A percentile compares a stretch with the other conserved stretches of the same genome.
These are phyloP conservation scores for Adelosebastes latens DNA, from an alignment of 2,797 vertebrate genomes.

Conservation along the genomic window DNA sequence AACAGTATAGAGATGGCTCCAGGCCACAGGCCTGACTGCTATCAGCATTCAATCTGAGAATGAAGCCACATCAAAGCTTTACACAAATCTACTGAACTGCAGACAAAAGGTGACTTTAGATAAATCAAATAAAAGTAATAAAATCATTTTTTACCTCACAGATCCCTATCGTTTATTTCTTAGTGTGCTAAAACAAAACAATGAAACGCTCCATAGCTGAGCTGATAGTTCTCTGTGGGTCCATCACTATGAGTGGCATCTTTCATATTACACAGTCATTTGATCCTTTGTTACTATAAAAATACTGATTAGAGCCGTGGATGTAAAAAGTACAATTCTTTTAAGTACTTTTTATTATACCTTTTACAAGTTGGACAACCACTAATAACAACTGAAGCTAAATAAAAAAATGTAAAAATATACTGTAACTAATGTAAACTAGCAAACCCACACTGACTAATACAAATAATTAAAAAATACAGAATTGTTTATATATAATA, in stretches of 20 bases:
- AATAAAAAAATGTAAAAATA: too few species aligned
- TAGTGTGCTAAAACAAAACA: not conserved
- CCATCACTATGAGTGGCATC: not conserved
- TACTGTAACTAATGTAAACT: not conserved
- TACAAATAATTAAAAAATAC: not conserved
- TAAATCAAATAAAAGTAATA: not conserved
- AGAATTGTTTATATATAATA: not conserved
- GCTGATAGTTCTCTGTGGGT: not conserved
- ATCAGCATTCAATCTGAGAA: not conserved
- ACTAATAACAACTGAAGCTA: not conserved
- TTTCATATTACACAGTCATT: too few species aligned
- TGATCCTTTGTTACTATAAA: too few species aligned
- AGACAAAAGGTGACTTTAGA: not conserved
- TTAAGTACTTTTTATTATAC: not conserved
- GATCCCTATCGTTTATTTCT: not conserved
- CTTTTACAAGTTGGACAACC: not conserved
- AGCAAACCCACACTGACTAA: not conserved
- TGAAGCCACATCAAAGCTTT: not conserved
- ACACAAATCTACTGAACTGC: not conserved
- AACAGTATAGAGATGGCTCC: constrained; percentile 18
- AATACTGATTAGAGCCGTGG: too few species aligned
- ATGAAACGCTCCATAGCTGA: not conserved
- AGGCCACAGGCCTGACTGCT: not conserved
- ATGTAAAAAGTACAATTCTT: not conserved
- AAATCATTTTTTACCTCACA: not conserved